Conservation (phyloP, 2,888 invertebrate genomes). For the Amphimallon solstitiale region DNA sequence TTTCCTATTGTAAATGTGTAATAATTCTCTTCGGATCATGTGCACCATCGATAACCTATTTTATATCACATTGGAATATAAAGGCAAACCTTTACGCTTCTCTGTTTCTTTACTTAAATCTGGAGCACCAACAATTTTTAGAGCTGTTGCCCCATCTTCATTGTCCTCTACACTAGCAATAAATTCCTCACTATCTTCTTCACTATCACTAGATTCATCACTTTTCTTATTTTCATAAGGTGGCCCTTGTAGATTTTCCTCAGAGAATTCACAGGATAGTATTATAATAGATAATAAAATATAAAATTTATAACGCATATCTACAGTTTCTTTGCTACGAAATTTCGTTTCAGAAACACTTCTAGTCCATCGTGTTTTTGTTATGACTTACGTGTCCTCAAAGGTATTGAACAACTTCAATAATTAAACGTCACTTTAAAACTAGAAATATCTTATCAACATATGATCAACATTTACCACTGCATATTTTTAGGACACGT, state of each 20-base stretch:
- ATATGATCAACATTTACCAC: slow-evolving; percentile 5
- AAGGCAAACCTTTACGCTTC: slow-evolving; percentile 53
- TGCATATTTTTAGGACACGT: slow-evolving; percentile 5
- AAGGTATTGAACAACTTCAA: slow-evolving; percentile 13
- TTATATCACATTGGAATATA: slow-evolving; percentile 31
- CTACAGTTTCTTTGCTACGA: slow-evolving; percentile 1
- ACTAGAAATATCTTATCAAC: slow-evolving; percentile 31
- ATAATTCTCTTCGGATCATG: too few relatives aligned
- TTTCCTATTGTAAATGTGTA: too few relatives aligned
- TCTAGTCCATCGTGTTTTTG: slow-evolving; percentile 33
- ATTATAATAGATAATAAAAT: slow-evolving; percentile 51
- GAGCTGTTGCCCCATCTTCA: slow-evolving; percentile 54
- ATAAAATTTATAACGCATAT: slow-evolving; percentile 42
- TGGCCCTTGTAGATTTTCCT: slow-evolving; percentile 51
- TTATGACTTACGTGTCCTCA: slow-evolving; percentile 54
- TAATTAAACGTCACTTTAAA: slow-evolving; percentile 35
- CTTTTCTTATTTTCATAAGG: slow-evolving; percentile 42
- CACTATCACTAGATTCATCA: slow-evolving; percentile 48
- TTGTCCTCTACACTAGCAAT: slow-evolving; percentile 55
- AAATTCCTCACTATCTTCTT: slow-evolving; percentile 54
- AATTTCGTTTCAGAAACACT: neutral
- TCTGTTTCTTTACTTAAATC: slow-evolving; percentile 61
- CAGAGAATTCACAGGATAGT: slow-evolving; percentile 57
- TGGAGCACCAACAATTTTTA: slow-evolving; percentile 60
- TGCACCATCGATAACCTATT: neutral